phyloP scores from a whole-genome alignment of 2,113 vertebrate species.

The Atrichornis clamosus region DNA sequence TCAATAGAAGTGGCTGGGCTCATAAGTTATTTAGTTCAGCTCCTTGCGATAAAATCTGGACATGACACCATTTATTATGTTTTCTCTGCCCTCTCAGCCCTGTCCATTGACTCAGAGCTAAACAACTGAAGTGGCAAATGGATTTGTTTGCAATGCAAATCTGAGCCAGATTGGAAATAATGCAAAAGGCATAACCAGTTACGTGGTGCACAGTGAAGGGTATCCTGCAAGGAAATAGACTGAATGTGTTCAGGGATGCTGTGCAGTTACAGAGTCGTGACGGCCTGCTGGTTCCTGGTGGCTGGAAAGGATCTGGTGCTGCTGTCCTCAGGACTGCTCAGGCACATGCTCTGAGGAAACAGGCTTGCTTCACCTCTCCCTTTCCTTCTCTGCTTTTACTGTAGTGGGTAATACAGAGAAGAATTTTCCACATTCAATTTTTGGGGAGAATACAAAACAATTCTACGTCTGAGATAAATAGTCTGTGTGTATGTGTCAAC shows the following conservation, averaged over 20 bases:
- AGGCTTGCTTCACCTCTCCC: neutral
- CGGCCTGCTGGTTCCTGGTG: neutral
- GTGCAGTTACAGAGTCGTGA: neutral
- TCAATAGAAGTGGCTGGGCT: constrained; percentile 31
- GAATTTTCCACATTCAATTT: neutral
- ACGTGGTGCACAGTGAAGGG: neutral
- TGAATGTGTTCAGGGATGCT: neutral
- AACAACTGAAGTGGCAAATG: constrained; percentile 44
- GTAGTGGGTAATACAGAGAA: neutral
- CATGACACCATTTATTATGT: constrained; percentile 7
- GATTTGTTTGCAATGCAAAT: constrained; percentile 47
- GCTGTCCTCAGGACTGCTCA: neutral
- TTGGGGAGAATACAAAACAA: fast-evolving
- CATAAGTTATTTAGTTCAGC: constrained; percentile 53
- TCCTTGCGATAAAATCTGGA: constrained; percentile 51
- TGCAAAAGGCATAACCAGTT: constrained; percentile 23
- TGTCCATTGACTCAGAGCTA: constrained; percentile 2
- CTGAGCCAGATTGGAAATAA: constrained; percentile 30
- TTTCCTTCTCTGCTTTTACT: neutral
- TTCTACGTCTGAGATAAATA: neutral
- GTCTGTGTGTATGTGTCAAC: neutral
- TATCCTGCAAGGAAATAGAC: neutral
- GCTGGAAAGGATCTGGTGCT: neutral
- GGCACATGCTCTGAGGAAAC: neutral
- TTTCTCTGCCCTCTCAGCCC: constrained; percentile 31